These are phyloP conservation scores for Rhagologus leucostigma DNA, from an alignment of 2,113 vertebrate species.

Conservation along the genomic window DNA sequence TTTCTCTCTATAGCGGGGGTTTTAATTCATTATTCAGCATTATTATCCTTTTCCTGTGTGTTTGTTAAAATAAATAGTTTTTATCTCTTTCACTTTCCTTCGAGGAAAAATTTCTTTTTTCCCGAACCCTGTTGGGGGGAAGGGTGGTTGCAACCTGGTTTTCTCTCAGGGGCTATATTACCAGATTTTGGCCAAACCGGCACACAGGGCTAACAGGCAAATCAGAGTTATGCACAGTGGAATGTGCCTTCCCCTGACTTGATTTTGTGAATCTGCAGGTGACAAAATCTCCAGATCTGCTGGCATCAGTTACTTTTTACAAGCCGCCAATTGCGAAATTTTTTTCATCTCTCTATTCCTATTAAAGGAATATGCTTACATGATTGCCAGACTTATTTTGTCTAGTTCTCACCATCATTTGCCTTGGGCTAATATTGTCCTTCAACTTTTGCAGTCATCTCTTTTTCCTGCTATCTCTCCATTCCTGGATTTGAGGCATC, in stretches of 20 bases:
- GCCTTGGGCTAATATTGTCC: background rate
- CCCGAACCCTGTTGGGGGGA: too few relatives aligned
- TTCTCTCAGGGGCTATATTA: too few relatives aligned
- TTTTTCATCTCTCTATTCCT: background rate
- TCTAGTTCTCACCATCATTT: background rate
- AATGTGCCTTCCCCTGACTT: background rate
- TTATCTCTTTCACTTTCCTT: too few relatives aligned
- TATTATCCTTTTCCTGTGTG: too few relatives aligned
- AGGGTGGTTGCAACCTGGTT: too few relatives aligned
- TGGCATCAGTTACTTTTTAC: background rate
- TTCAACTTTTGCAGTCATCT: background rate
- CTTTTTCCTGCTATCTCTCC: background rate
- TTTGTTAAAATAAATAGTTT: too few relatives aligned
- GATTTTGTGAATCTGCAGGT: background rate
- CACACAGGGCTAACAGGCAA: background rate
- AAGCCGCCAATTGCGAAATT: background rate
- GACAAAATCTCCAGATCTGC: background rate
- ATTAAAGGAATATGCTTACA: background rate
- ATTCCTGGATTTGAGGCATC: background rate
- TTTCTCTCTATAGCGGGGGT: too few relatives aligned
- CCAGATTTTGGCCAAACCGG: too few relatives aligned
- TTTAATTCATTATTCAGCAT: too few relatives aligned
- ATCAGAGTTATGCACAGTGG: background rate
- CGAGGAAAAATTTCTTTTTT: too few relatives aligned
- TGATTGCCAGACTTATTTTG: background rate